Percentiles rank a stretch among this genome's conserved stretches.
Evolutionary conservation across 2,888 invertebrate genomes (phyloP).

Genomic region (Lypha dubia): DNA sequence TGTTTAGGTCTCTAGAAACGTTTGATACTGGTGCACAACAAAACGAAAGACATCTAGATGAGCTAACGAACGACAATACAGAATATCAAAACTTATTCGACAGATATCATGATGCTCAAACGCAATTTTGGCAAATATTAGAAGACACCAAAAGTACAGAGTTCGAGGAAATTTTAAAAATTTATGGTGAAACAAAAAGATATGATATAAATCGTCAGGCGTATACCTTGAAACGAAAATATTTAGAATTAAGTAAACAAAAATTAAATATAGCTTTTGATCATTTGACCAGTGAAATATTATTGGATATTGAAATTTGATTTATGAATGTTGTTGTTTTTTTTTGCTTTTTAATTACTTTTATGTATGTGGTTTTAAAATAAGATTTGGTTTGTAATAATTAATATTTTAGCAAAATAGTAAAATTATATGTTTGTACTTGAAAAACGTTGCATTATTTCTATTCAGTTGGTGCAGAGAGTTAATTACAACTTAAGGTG

Average conservation of each 20-base stretch:
- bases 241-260: conserved; percentile 40
- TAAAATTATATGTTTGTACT: not conserved
- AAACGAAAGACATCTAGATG: not conserved
- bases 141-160: conserved; percentile 14
- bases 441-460: not conserved
- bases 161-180: conserved; percentile 23
- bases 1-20: conserved; percentile 34
- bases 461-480: too few species aligned
- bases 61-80: conserved; percentile 5
- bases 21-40: not conserved
- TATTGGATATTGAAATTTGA: not conserved
- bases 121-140: conserved; percentile 19
- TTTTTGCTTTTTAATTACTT: not conserved
- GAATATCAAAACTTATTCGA: conserved; percentile 41
- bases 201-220: conserved; percentile 41
- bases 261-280: conserved; percentile 30
- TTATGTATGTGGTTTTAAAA: not conserved
- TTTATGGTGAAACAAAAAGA: conserved; percentile 46
- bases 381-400: conserved; percentile 3
- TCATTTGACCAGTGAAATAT: conserved; percentile 2
- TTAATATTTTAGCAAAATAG: not conserved
- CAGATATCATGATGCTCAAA: conserved; percentile 10
- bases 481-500: too few species aligned
- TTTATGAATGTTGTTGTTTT: too few species aligned
- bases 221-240: conserved; percentile 25